These are phyloP conservation scores for Nudaria mundana DNA, from an alignment of 2,888 invertebrate species.

Conservation along the genomic window DNA sequence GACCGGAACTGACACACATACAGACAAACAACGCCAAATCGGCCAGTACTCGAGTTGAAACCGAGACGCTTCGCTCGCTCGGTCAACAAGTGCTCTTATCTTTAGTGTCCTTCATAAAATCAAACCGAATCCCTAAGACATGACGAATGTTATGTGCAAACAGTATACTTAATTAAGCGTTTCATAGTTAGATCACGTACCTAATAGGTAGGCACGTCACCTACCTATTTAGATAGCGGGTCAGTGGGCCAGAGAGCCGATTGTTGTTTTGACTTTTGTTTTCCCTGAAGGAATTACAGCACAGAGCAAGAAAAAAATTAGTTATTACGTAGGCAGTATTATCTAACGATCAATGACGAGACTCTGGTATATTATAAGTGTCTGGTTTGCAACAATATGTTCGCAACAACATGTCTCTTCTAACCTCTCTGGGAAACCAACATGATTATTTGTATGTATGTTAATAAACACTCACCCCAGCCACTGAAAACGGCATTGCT, in stretches of 20 bases:
- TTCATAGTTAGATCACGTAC: slow-evolving; percentile 25
- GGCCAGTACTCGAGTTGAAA: too few species aligned
- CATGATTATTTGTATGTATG: too few species aligned
- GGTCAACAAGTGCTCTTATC: too few species aligned
- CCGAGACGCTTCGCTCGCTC: too few species aligned
- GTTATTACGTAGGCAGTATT: too few species aligned
- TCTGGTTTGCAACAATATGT: too few species aligned
- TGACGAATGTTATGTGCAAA: too few species aligned
- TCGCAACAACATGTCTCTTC: background rate
- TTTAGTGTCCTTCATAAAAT: too few species aligned
- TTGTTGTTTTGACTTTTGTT: slow-evolving; percentile 16
- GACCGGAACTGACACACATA: too few species aligned
- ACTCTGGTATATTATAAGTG: background rate
- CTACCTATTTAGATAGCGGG: slow-evolving; percentile 1
- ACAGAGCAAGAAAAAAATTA: background rate
- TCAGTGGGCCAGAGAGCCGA: slow-evolving; percentile 11
- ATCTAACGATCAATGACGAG: background rate
- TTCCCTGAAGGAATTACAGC: background rate
- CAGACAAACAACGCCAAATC: too few species aligned
- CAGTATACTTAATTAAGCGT: slow-evolving; percentile 18
- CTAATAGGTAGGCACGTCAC: too few species aligned
- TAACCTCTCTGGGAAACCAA: background rate
- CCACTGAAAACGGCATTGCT: slow-evolving; percentile 84
- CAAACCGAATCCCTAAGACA: too few species aligned
- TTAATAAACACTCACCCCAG: slow-evolving; percentile 84